A percentile compares a stretch with the other conserved stretches of the same genome.
phyloP scores from a whole-genome alignment of 2,113 vertebrate genomes.

The Myanophis thanlyinensis region DNA sequence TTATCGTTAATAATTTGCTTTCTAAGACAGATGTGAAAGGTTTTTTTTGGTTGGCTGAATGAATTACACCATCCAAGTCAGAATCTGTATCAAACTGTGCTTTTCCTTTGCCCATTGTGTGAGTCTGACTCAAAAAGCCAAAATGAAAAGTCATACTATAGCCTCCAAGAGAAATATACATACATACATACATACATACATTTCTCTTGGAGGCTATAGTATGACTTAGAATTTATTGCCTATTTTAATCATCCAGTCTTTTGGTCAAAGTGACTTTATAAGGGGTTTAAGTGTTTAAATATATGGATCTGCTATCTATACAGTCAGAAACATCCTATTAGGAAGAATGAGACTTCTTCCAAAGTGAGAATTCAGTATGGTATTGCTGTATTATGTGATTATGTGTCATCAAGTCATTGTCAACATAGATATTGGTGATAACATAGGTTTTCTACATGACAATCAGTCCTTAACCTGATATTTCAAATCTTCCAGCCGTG shows the following conservation, averaged over 20 bases:
- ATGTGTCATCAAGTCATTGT: not conserved
- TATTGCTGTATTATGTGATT: not conserved
- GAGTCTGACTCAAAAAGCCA: constrained; percentile 5
- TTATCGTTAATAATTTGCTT: constrained; percentile 42
- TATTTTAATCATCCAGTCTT: not conserved
- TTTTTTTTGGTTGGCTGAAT: constrained; percentile 24
- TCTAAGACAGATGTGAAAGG: constrained; percentile 41
- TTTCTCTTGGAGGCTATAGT: too few relatives aligned
- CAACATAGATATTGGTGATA: not conserved
- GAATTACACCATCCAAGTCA: constrained; percentile 6
- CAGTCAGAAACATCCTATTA: not conserved
- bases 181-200: too few relatives aligned
- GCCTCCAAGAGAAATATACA: not conserved
- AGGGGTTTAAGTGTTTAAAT: constrained; percentile 21
- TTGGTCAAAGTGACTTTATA: constrained; percentile 34
- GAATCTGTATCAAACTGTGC: not conserved
- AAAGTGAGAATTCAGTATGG: not conserved
- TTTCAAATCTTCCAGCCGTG: not conserved
- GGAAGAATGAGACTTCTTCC: not conserved
- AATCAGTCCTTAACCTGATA: not conserved
- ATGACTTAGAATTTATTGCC: not conserved
- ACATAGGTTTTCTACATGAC: not conserved
- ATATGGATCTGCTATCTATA: constrained; percentile 25
- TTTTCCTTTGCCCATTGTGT: not conserved
- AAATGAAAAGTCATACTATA: constrained; percentile 13